phyloP scores from a whole-genome alignment of 2,888 invertebrate genomes.

The Drosophila sordidula region DNA sequence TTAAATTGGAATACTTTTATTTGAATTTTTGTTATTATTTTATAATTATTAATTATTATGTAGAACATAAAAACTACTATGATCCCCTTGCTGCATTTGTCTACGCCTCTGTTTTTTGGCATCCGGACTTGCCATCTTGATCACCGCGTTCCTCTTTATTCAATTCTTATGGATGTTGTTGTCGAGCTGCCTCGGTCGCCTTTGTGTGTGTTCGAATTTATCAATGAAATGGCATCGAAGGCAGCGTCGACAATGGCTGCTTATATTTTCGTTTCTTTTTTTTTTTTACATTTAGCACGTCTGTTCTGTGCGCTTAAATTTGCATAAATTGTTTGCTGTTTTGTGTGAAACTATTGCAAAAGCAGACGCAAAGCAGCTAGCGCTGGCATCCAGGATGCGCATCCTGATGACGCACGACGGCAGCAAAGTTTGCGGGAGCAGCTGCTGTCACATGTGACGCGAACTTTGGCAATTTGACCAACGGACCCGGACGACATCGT shows the following conservation, averaged over 20 bases:
- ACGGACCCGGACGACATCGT: constrained; percentile 28
- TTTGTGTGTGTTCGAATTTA: constrained; percentile 56
- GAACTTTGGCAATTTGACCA: constrained; percentile 70
- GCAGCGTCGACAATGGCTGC: constrained; percentile 25
- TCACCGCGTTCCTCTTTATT: constrained; percentile 20
- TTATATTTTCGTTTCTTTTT: constrained; percentile 14
- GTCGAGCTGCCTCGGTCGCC: constrained; percentile 15
- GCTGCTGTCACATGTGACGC: constrained; percentile 64
- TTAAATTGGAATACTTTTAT: background rate
- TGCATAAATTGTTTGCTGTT: constrained; percentile 69
- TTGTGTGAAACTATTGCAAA: constrained; percentile 58
- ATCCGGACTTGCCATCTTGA: constrained; percentile 20
- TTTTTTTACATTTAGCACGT: constrained; percentile 58
- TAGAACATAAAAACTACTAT: background rate
- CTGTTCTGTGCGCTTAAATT: constrained; percentile 65
- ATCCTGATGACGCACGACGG: constrained; percentile 43
- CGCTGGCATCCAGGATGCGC: constrained; percentile 26
- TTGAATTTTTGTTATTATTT: background rate
- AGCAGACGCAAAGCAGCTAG: constrained; percentile 15
- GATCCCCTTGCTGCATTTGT: background rate
- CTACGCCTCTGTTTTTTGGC: constrained; percentile 8
- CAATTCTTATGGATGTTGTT: constrained; percentile 29
- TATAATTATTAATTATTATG: background rate
- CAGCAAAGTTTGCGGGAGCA: constrained; percentile 49
- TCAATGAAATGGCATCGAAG: constrained; percentile 71